Evolutionary conservation across 2,888 invertebrate genomes (phyloP).

Genomic region (Pemphredon lugubris): DNA sequence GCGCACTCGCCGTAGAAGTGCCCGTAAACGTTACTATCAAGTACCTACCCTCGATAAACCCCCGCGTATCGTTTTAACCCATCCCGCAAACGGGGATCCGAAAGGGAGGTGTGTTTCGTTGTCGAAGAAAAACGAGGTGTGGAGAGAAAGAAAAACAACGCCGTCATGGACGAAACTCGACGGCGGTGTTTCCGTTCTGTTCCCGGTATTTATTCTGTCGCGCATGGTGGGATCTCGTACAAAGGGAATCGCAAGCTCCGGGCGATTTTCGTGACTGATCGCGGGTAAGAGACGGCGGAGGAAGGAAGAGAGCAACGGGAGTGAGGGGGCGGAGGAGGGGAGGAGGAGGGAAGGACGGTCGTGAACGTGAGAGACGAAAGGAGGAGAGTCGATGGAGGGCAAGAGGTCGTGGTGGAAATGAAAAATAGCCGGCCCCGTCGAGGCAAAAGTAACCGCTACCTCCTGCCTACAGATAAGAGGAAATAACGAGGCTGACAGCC

Average conservation of each 20-base stretch:
- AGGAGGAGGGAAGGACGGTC: too few species aligned
- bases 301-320: not conserved
- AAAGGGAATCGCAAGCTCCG: slow-evolving; percentile 47
- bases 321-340: not conserved
- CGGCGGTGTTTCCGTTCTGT: slow-evolving; percentile 19
- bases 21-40: slow-evolving; percentile 9
- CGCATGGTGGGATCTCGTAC: slow-evolving; percentile 32
- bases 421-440: slow-evolving; percentile 67
- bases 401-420: slow-evolving; percentile 62
- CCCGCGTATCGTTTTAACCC: slow-evolving; percentile 12
- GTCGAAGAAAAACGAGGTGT: slow-evolving; percentile 12
- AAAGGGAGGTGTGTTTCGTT: slow-evolving; percentile 16
- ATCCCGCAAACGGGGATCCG: not conserved
- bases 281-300: not conserved
- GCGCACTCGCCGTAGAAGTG: too few species aligned
- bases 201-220: slow-evolving; percentile 50
- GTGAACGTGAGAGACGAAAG: slow-evolving; percentile 31
- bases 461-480: slow-evolving; percentile 68
- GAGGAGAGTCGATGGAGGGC: slow-evolving; percentile 36
- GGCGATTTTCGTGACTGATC: slow-evolving; percentile 32
- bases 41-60: slow-evolving; percentile 27
- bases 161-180: slow-evolving; percentile 13
- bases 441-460: slow-evolving; percentile 61
- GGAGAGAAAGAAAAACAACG: too few species aligned
- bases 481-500: slow-evolving; percentile 71